Evolutionary conservation across 2,888 invertebrate species (phyloP).

Genomic region (Idaea straminata): DNA sequence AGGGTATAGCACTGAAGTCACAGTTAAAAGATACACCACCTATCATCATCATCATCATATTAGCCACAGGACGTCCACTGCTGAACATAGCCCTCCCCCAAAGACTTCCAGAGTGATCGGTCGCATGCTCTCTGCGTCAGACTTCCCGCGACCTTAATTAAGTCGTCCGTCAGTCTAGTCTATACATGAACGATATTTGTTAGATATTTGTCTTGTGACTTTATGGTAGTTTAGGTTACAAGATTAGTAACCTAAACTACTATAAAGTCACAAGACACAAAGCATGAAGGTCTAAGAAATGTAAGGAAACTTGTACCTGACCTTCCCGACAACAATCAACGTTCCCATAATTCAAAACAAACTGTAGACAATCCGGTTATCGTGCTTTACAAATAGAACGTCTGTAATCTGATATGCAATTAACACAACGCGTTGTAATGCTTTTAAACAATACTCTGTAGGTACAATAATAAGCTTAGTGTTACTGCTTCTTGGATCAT

Average conservation of each 20-base stretch:
- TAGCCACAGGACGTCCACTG: too few species aligned
- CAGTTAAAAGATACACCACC: too few species aligned
- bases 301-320: background rate
- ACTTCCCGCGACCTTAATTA: too few species aligned
- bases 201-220: background rate
- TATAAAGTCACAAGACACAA: background rate
- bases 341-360: slow-evolving; percentile 9
- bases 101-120: too few species aligned
- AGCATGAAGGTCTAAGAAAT: background rate
- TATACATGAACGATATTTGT: too few species aligned
- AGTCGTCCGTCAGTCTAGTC: too few species aligned
- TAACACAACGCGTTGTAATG: slow-evolving; percentile 39
- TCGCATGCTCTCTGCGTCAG: too few species aligned
- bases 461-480: slow-evolving; percentile 31
- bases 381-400: slow-evolving; percentile 46
- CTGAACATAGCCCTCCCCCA: too few species aligned
- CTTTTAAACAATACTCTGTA: slow-evolving; percentile 33
- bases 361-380: slow-evolving; percentile 17
- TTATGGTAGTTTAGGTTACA: background rate
- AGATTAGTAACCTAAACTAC: background rate
- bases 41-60: too few species aligned
- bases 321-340: slow-evolving; percentile 12
- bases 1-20: too few species aligned
- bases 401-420: slow-evolving; percentile 50
- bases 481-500: background rate